A percentile compares a stretch with the other conserved stretches of the same genome.
These are phyloP conservation scores for Miichthys miiuy DNA, from an alignment of 2,797 vertebrate species.

Conservation along the genomic window DNA sequence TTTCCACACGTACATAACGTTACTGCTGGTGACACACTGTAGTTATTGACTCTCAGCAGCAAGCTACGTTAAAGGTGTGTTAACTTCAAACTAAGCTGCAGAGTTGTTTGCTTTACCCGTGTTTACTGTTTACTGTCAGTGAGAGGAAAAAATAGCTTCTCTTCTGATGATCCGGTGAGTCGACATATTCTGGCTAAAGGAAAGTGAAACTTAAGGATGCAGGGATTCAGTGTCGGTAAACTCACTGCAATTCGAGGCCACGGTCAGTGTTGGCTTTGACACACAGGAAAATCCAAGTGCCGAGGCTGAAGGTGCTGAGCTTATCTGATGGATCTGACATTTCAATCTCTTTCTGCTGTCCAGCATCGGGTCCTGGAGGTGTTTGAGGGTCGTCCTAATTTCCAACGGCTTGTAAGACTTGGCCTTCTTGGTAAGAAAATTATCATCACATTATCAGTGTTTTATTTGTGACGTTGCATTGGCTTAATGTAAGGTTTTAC, in stretches of 20 bases:
- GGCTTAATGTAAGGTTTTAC: not conserved
- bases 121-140: not conserved
- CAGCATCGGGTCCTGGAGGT: constrained; percentile 64
- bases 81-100: no score
- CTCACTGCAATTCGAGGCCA: not conserved
- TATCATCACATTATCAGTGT: not conserved
- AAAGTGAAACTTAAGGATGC: constrained; percentile 60
- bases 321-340: not conserved
- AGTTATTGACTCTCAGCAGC: not conserved
- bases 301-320: not conserved
- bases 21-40: not conserved
- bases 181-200: constrained; percentile 1
- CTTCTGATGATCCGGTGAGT: not conserved
- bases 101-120: no score
- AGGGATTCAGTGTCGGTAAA: not conserved
- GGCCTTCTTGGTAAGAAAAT: constrained; percentile 68
- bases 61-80: not conserved
- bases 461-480: not conserved
- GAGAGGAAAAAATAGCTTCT: not conserved
- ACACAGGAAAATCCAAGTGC: constrained; percentile 1
- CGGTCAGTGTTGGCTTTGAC: not conserved
- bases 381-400: constrained; percentile 37
- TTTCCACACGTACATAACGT: not conserved
- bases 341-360: constrained; percentile 9
- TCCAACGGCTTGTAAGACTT: constrained; percentile 57